Base-by-base conservation (phyloP, 2,113 vertebrate genomes). In the Mixornis gularis region DNA sequence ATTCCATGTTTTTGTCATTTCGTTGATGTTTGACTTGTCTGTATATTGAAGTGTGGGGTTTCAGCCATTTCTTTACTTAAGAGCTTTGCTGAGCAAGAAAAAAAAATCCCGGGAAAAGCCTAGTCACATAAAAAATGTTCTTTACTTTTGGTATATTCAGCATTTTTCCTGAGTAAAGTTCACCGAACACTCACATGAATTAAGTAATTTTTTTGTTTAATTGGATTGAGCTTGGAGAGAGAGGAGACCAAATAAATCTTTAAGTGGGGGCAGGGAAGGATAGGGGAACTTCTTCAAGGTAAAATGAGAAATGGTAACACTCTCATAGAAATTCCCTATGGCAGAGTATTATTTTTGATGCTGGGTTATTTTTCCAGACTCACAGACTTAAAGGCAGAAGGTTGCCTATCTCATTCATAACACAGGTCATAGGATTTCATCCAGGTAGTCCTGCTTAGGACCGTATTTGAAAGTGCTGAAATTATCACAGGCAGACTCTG, bases 131-230 rank as follows among this genome's bases (percentile, higher is more conserved):
- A 87, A 90, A 92, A 59, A 48, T 59, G 29, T 80, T 90, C 83
- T 92, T 93, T 40, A 70, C n/a, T 94, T 97, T 86, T 63, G 48
- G n/a, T 90, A 44, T 52, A 62, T 72, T 97, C 92, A 95, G 93
- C 94, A 87, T 21, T 95, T 91, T 92, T 89, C 72, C 71, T 48
- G 63, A 90, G 63, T 77, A 89, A 94, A 94, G 92, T 95, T 93
- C 78, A 89, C 14, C 9, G 2, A 95, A 94, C 58, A 56, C 59
- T 94, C 43, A 70, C 85, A 89, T 51, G 74, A 93, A 82, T 87
- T 94, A 87, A 89, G 46, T 53, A 48, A 53, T 76, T 88, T 88
- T 88, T 53, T 94, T 87, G 58, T 96, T 96, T 95, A 96, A 96
- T 95, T 96, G 93, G 92, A 82, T 84, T 86, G 91, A 93, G 66